Percentiles rank a stretch among this genome's conserved stretches.
Conservation (phyloP, 2,113 vertebrate species). For the Larimichthys polyactis region DNA sequence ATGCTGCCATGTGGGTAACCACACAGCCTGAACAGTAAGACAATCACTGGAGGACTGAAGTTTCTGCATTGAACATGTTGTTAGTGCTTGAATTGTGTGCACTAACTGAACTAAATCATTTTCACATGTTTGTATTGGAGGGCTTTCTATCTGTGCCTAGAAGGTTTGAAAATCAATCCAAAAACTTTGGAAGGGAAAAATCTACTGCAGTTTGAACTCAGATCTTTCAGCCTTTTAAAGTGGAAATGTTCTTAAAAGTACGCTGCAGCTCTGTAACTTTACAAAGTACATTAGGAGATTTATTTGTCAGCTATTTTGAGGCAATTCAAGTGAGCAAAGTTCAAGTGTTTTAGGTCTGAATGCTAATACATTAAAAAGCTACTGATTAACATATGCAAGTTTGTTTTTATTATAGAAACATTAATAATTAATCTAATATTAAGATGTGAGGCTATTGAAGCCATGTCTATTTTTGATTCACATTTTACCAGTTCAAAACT, state of each 20-base stretch:
- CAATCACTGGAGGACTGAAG: not conserved
- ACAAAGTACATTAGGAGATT: not conserved
- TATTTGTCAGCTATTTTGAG: not conserved
- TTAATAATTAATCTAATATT: not conserved
- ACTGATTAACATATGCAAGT: not conserved
- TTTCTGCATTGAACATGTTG: no score
- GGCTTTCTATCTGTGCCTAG: not conserved
- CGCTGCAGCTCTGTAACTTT: not conserved
- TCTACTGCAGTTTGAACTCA: constrained; percentile 3
- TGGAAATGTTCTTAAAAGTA: not conserved
- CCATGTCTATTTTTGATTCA: not conserved
- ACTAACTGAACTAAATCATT: not conserved
- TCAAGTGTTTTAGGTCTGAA: no score
- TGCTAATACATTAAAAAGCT: not conserved
- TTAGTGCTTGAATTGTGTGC: not conserved
- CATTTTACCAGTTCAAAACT: not conserved
- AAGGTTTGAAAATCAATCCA: constrained; percentile 33
- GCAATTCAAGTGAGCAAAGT: not conserved
- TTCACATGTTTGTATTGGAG: not conserved
- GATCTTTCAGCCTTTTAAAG: constrained; percentile 6
- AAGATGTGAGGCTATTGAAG: not conserved
- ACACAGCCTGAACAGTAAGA: not conserved
- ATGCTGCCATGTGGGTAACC: not conserved
- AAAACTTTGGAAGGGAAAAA: constrained; percentile 14
- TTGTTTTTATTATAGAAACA: constrained; percentile 5